A percentile compares a stretch with the other conserved stretches of the same genome.
Conservation (phyloP, 2,113 vertebrate genomes). For the Leptocoma aspasia region DNA sequence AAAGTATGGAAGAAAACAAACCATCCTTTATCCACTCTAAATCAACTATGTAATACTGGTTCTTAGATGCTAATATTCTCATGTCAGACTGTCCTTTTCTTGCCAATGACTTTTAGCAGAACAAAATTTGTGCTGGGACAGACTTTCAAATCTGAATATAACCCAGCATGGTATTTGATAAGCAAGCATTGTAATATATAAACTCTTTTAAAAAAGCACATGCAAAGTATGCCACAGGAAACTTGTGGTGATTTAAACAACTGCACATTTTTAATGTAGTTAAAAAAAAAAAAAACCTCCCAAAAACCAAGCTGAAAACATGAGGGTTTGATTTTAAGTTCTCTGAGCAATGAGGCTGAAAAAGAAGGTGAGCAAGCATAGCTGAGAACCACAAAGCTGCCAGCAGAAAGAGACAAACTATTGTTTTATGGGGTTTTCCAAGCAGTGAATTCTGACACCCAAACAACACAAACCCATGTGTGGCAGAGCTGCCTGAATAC, state of each 20-base stretch:
- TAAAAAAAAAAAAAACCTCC: background rate
- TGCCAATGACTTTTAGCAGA: background rate
- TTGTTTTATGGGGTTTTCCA: background rate
- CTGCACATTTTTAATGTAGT: background rate
- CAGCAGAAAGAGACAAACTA: background rate
- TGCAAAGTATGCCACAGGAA: background rate
- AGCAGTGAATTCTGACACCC: background rate
- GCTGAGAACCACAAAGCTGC: background rate
- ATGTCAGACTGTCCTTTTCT: background rate
- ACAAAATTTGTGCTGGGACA: background rate
- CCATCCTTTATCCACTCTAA: background rate
- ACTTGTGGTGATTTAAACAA: background rate
- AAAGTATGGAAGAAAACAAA: background rate
- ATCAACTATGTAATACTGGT: background rate
- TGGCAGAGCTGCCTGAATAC: background rate
- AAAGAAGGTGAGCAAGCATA: background rate
- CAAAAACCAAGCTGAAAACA: background rate
- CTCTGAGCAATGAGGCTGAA: background rate
- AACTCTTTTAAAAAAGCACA: background rate
- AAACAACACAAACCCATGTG: background rate
- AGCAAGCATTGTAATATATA: background rate
- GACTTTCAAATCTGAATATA: background rate
- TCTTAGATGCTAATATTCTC: background rate
- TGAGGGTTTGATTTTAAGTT: background rate
- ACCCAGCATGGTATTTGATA: background rate